Base-by-base conservation (phyloP, 2,113 vertebrate species). In the Garra rufa region DNA sequence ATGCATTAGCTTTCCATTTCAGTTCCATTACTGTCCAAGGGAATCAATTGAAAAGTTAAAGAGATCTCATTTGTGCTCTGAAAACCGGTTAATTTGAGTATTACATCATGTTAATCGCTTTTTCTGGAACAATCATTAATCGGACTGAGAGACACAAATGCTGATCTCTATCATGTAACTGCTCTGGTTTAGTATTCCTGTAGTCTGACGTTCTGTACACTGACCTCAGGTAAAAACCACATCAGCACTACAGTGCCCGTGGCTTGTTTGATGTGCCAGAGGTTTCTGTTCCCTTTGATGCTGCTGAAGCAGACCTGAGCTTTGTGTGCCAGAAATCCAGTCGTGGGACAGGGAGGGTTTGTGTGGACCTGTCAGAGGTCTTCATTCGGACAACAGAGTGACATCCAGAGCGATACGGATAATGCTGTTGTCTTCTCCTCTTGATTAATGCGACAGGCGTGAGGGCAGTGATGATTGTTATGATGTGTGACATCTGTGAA, bases 251-350 rank as follows among this genome's bases (percentile, higher is more conserved):
- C 73, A 15, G 46, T 52, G 74, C 46, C 57, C 41, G 21, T 28
- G 34, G 61, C 48, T 9, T 70, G 43, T 85, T 85, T 85, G 83
- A 80, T 71, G 83, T 78, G 21, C 82, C 71, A 76, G 71, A 63
- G 73, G 73, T 13, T 70, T 50, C 28, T 55, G 55, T 85, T 79
- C 52, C n/a, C 83, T 79, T 85, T 85, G 76, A 85, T 71, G 83
- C 26, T n/a, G 76, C 41, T 44, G 26, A 17, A 8, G 15, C 77
- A 76, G 14, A 69, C 28, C 28, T 28, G 34, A 7, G 38, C 2
- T 78, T 38, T 57, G 11, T 21, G 83, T 17, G 50, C 28, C 75
- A 78, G 38, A 70, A 78, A 52, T 43, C 46, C 52, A 50, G 15
- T 34, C 13, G 11, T 38, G 52, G 38, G 83, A 63, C 0, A 10